phyloP scores from a whole-genome alignment of 2,888 invertebrate genomes.

The Drosophila kambysellisi region DNA sequence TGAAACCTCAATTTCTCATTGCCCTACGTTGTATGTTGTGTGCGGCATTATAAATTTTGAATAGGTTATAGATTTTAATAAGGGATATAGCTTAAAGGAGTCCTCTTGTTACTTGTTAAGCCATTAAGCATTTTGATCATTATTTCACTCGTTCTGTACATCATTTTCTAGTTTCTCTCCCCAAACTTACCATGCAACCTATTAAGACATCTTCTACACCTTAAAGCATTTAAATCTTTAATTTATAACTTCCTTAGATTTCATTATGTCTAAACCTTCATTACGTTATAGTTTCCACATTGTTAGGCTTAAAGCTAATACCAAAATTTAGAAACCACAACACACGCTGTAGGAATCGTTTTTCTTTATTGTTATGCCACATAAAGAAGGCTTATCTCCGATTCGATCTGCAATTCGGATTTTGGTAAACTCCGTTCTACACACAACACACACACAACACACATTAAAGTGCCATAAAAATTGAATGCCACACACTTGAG shows the following conservation, averaged over 20 bases:
- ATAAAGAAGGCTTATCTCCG: conserved; percentile 32
- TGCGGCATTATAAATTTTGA: conserved; percentile 10
- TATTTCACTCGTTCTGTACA: neutral
- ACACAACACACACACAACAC: conserved; percentile 4
- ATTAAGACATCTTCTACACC: neutral
- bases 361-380: conserved; percentile 9
- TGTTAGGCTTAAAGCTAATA: neutral
- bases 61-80: neutral
- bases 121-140: neutral
- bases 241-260: neutral
- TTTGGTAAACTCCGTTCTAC: conserved; percentile 1
- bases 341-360: conserved; percentile 18
- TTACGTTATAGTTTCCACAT: conserved; percentile 12
- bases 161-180: neutral
- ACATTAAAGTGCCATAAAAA: conserved; percentile 47
- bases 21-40: conserved; percentile 24
- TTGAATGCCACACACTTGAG: conserved; percentile 42
- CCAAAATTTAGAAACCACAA: conserved; percentile 14
- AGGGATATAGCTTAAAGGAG: neutral
- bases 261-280: neutral
- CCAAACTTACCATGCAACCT: neutral
- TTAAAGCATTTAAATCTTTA: conserved; percentile 17
- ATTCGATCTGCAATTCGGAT: conserved; percentile 19
- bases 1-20: conserved; percentile 57
- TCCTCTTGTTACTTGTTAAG: neutral